Evolutionary conservation across 92 coral and sea anemone genomes (phyloP).

Genomic region (Paragorgia papillata): DNA sequence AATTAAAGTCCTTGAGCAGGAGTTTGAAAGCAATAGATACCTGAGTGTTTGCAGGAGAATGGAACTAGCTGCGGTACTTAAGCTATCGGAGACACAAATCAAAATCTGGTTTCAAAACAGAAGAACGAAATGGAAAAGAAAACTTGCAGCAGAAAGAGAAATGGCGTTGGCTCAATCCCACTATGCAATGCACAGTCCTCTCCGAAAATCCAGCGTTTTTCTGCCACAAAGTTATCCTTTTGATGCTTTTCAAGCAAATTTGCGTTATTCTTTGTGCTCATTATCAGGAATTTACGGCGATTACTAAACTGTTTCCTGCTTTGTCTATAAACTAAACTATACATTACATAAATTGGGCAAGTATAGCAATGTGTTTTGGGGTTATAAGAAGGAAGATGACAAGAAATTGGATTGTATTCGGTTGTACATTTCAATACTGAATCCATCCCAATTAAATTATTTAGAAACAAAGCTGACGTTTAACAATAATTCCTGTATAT

Average conservation of each 20-base stretch:
- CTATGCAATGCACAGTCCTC: constrained; percentile 37
- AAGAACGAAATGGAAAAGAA: constrained; percentile 64
- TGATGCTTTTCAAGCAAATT: constrained; percentile 33
- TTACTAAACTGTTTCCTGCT: constrained; percentile 4
- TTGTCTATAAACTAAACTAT: too few relatives aligned
- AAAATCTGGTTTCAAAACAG: constrained; percentile 67
- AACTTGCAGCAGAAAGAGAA: constrained; percentile 60
- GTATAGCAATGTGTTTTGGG: too few relatives aligned
- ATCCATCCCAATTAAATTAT: too few relatives aligned
- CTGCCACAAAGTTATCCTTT: constrained; percentile 36
- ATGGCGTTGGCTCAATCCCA: constrained; percentile 47
- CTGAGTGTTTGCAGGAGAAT: constrained; percentile 56
- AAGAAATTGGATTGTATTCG: too few relatives aligned
- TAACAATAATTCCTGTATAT: too few relatives aligned
- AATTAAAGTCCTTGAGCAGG: constrained; percentile 58
- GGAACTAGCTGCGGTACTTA: constrained; percentile 54
- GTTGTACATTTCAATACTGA: too few relatives aligned
- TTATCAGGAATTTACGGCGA: constrained; percentile 38
- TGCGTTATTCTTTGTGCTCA: constrained; percentile 40
- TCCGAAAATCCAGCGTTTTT: constrained; percentile 30
- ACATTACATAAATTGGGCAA: too few relatives aligned
- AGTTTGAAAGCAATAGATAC: constrained; percentile 53
- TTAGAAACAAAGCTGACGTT: too few relatives aligned
- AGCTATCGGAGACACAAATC: constrained; percentile 53
- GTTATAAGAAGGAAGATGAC: too few relatives aligned